Evolutionary conservation across 1,140 invertebrate genomes (phyloP), one percentile per base, ranked within the genome.

Genomic region (Melipona quadrifasciata): DNA sequence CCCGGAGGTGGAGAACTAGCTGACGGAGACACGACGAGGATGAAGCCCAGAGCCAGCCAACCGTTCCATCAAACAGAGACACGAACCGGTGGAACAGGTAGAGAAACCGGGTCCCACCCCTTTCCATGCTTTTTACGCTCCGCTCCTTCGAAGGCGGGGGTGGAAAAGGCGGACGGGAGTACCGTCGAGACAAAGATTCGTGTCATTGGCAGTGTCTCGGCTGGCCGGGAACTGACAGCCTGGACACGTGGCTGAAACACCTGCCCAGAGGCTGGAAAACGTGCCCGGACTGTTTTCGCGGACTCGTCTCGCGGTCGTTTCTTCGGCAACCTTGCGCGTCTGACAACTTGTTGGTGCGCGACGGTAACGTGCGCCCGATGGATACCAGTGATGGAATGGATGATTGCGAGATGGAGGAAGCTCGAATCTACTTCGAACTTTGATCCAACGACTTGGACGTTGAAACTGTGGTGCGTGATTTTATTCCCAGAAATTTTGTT

Each of bases 161-260:
- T 68, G 89, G 82, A 87, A 87, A 84, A 84, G 87, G 81, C 73
- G 76, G 64, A 68, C 55, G 53, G 80, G 27, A 86, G 71, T 19
- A 53, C 21, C 67, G 27, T 19, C n/a, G 87, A 92, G 91, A 94
- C 92, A 93, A 93, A 93, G 93, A 94, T 93, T 90, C 87, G 90
- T 90, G 93, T 94, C 93, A 93, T 93, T 86, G 93, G 90, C 92
- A 94, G 92, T 86, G 87, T 92, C 90, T 91, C 88, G 86, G 90
- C 76, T 85, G 80, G 80, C 76, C 74, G 89, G 87, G 80, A 91
- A 92, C 79, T 90, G 90, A 90, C 90, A 91, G 85, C 65, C 80
- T 39, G 85, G 73, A 86, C 88, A 89, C 81, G 87, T 84, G 87
- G 80, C 78, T 84, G 74, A 70, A 84, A 89, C 88, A 89, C 81